Evolutionary conservation across 2,113 vertebrate species (phyloP).

Genomic region (Sminthopsis crassicaudata): DNA sequence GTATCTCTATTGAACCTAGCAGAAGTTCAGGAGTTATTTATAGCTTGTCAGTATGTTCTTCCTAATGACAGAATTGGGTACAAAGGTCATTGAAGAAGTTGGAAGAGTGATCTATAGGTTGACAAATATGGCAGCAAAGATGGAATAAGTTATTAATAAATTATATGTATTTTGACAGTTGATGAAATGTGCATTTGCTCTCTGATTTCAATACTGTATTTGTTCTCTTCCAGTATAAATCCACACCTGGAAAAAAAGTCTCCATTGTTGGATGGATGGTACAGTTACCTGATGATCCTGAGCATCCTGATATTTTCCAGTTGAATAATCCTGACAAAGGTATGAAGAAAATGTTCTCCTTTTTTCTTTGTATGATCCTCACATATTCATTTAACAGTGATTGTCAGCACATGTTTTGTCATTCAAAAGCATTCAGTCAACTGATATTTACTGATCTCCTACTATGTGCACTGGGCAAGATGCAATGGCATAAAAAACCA

Average conservation of each 20-base stretch:
- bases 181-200: not conserved
- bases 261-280: conserved; percentile 96
- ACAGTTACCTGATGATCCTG: conserved; percentile 93
- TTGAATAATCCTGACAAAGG: conserved; percentile 97
- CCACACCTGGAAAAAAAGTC: conserved; percentile 94
- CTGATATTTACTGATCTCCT: not conserved
- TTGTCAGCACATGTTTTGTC: not conserved
- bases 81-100: not conserved
- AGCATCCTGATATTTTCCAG: conserved; percentile 96
- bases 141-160: not conserved
- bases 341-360: conserved; percentile 65
- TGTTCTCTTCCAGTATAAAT: conserved; percentile 90
- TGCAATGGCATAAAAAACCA: not conserved
- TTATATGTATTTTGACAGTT: not conserved
- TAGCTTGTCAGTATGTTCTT: not conserved
- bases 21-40: not conserved
- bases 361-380: not conserved
- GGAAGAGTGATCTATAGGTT: not conserved
- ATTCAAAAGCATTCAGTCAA: not conserved
- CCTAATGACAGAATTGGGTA: not conserved
- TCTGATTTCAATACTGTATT: not conserved
- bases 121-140: not conserved
- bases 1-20: not conserved
- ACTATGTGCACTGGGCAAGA: not conserved
- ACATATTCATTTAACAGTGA: not conserved